These are phyloP conservation scores for Acipenser transmontanus DNA, from an alignment of 2,797 vertebrate genomes.

Conservation along the genomic window DNA sequence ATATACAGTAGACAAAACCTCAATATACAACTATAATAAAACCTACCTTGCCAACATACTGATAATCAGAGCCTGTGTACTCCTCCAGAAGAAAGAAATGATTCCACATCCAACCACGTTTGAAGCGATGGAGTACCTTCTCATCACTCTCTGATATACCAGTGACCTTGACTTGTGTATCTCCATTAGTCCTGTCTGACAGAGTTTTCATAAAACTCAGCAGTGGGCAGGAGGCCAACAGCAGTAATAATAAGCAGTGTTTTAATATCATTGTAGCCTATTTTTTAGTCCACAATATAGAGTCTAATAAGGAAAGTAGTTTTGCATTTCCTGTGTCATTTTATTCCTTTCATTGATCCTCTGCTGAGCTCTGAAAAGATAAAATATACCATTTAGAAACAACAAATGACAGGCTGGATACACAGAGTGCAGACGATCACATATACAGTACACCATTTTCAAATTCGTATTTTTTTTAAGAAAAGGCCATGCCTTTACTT, in stretches of 20 bases:
- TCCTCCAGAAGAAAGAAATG: slow-evolving; percentile 97
- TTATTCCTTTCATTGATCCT: slow-evolving; percentile 47
- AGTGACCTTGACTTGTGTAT: slow-evolving; percentile 43
- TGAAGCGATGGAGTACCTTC: slow-evolving; percentile 77
- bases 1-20: too few relatives aligned
- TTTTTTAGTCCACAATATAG: slow-evolving; percentile 38
- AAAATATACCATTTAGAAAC: slow-evolving; percentile 4
- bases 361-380: slow-evolving; percentile 41
- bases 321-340: slow-evolving; percentile 50
- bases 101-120: slow-evolving; percentile 98
- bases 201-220: slow-evolving; percentile 42
- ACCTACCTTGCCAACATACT: slow-evolving; percentile 95
- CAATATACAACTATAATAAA: neutral
- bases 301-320: slow-evolving; percentile 45
- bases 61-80: slow-evolving; percentile 89
- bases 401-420: too few relatives aligned
- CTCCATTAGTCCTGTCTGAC: slow-evolving; percentile 52
- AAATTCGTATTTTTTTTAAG: too few relatives aligned
- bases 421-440: too few relatives aligned
- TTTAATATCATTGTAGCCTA: slow-evolving; percentile 65
- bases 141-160: slow-evolving; percentile 57
- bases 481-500: too few relatives aligned
- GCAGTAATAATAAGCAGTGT: slow-evolving; percentile 44
- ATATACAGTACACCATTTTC: too few relatives aligned
- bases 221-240: slow-evolving; percentile 50